phyloP scores from a whole-genome alignment of 2,797 vertebrate genomes.

The Muraenolepis orangiensis region DNA sequence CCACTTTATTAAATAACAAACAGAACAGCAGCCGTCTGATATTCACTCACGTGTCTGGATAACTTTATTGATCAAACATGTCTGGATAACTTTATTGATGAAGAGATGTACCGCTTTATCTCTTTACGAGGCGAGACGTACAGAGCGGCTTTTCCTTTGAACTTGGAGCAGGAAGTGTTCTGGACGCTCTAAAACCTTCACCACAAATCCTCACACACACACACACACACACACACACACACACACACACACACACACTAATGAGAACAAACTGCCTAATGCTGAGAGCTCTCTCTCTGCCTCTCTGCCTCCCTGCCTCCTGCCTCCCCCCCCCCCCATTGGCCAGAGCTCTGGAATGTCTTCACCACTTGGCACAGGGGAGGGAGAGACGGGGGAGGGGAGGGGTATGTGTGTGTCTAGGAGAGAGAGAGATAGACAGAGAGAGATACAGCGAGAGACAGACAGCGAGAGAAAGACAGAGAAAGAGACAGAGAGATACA shows the following conservation, averaged over 20 bases:
- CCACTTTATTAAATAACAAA: constrained; percentile 14
- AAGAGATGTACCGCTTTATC: constrained; percentile 30
- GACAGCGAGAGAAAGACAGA: constrained; percentile 25
- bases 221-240: constrained; percentile 27
- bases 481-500: constrained; percentile 27
- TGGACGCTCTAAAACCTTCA: constrained; percentile 35
- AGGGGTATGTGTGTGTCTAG: constrained; percentile 39
- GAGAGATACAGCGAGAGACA: constrained; percentile 23
- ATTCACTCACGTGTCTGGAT: constrained; percentile 23
- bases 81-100: constrained; percentile 17
- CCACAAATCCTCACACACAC: constrained; percentile 27
- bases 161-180: constrained; percentile 24
- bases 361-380: constrained; percentile 60
- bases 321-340: constrained; percentile 33
- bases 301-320: constrained; percentile 23
- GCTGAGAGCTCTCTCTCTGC: constrained; percentile 8
- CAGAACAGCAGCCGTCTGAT: constrained; percentile 5
- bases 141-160: constrained; percentile 32
- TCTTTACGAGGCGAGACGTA: constrained; percentile 41
- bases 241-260: constrained; percentile 33
- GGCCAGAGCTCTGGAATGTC: constrained; percentile 61
- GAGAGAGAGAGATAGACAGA: constrained; percentile 24
- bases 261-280: constrained; percentile 47
- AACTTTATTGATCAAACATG: constrained; percentile 18
- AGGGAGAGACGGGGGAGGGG: constrained; percentile 49